Evolutionary conservation across 2,888 invertebrate species (phyloP), one percentile per base, ranked within the genome.

Genomic region (Pilophorus perplexus): DNA sequence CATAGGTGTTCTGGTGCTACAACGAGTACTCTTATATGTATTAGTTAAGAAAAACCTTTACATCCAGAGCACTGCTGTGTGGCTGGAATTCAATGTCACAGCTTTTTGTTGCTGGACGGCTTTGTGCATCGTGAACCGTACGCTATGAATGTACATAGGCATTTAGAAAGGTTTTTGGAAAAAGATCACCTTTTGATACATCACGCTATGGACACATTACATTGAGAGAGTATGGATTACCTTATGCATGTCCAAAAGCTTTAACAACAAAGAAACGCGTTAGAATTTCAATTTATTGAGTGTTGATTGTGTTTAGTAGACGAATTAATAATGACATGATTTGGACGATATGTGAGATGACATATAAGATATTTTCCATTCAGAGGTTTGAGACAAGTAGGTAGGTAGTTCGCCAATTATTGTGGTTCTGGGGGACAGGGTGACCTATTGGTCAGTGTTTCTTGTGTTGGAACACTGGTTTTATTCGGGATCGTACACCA

Each of bases 161-260:
- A 27, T 52, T 52, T 27, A 46, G 46, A 44, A 23, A n/a, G 6
- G n/a, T 2, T 46, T 23, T 46, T 22, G 25, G n/a, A n/a, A n/a
- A n/a, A n/a, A n/a, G n/a, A n/a, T n/a, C n/a, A n/a, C n/a, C n/a
- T 28, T 16, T 52, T 12, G 1, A 14, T 52, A 52, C 52, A 28
- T 52, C 52, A 52, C 52, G 18, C 25, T 52, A 52, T 52, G 3
- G 12, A 52, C n/a, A 28, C 16, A 28, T 28, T 52, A 52, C 52
- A 23, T 52, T 14, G 28, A 28, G 14, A 52, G 27, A 28, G 28
- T 12, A 52, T 12, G 23, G 25, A 38, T 55, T 55, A 55, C 55
- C 55, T 55, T 55, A 38, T 38, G 55, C 55, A 55, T 37, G 12
- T 20, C 55, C 55, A 55, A 55, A 55, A 55, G 55, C 55, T 55